A percentile compares a stretch with the other conserved stretches of the same genome.
Conservation (phyloP, 2,888 invertebrate species). For the Drosophila atripex region DNA sequence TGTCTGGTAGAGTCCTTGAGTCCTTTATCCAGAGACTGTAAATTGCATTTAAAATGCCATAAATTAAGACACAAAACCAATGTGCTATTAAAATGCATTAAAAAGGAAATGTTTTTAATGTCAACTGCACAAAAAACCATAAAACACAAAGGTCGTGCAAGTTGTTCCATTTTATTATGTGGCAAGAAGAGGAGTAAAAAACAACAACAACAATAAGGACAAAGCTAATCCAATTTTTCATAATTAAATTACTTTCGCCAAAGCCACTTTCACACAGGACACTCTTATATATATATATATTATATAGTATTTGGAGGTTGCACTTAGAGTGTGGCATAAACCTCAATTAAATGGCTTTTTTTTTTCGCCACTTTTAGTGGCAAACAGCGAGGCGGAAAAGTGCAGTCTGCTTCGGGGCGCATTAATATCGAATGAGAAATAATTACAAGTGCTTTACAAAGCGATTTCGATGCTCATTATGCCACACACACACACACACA, state of each 20-base stretch:
- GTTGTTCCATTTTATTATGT: not conserved
- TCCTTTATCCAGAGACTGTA: conserved; percentile 47
- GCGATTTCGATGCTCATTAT: conserved; percentile 47
- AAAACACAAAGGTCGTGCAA: conserved; percentile 43
- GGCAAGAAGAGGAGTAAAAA: too few relatives aligned
- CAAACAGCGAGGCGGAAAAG: conserved; percentile 8
- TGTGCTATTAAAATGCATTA: conserved; percentile 68
- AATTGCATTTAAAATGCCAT: conserved; percentile 76
- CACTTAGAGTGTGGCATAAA: conserved; percentile 51
- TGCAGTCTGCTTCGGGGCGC: conserved; percentile 33
- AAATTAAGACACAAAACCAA: conserved; percentile 63
- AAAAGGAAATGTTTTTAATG: conserved; percentile 57
- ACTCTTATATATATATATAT: too few relatives aligned
- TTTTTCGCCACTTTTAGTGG: conserved; percentile 11
- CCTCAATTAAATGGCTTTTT: conserved; percentile 47
- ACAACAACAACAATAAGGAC: not conserved
- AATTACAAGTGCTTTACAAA: conserved; percentile 45
- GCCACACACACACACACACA: not conserved
- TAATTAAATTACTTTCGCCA: conserved; percentile 68
- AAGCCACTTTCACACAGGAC: conserved; percentile 55
- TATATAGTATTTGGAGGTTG: conserved; percentile 41
- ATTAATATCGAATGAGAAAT: conserved; percentile 47
- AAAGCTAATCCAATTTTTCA: conserved; percentile 69
- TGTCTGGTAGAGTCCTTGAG: conserved; percentile 6
- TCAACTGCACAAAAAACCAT: conserved; percentile 26